These are phyloP conservation scores for Tautogolabrus adspersus DNA, from an alignment of 2,113 vertebrate genomes.

Conservation along the genomic window DNA sequence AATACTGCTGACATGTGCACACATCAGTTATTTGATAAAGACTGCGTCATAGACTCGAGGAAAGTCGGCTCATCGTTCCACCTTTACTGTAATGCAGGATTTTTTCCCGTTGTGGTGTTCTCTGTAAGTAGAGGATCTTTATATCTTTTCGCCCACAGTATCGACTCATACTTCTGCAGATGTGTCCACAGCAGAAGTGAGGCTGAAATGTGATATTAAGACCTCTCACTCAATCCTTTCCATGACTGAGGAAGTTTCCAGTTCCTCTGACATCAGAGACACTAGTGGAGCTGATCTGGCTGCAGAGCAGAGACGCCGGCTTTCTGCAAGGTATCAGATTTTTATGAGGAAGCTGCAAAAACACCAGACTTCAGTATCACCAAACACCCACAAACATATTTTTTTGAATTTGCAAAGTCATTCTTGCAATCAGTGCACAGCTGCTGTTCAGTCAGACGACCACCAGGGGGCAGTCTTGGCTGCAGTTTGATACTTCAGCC, in stretches of 20 bases:
- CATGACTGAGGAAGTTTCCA: conserved; percentile 13
- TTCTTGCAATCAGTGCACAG: neutral
- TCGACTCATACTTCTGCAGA: conserved; percentile 12
- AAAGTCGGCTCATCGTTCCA: neutral
- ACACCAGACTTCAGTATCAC: conserved; percentile 2
- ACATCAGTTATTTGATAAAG: neutral
- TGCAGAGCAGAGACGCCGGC: neutral
- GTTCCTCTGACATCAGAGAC: too few relatives aligned
- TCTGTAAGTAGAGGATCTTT: too few relatives aligned
- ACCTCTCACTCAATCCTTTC: neutral
- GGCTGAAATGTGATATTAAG: conserved; percentile 24
- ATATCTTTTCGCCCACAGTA: too few relatives aligned
- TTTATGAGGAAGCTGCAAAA: conserved; percentile 29
- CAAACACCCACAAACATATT: neutral
- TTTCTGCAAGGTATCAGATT: neutral
- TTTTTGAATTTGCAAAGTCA: conserved; percentile 50
- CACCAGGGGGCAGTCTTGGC: conserved; percentile 46
- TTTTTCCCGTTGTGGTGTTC: neutral
- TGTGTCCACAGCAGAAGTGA: neutral
- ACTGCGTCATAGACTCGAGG: neutral
- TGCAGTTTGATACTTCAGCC: neutral
- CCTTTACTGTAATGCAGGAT: neutral
- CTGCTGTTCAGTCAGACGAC: neutral
- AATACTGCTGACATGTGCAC: neutral
- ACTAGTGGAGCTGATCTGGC: neutral